Conservation (phyloP, 2,888 invertebrate genomes). For the Tipula confusa region DNA sequence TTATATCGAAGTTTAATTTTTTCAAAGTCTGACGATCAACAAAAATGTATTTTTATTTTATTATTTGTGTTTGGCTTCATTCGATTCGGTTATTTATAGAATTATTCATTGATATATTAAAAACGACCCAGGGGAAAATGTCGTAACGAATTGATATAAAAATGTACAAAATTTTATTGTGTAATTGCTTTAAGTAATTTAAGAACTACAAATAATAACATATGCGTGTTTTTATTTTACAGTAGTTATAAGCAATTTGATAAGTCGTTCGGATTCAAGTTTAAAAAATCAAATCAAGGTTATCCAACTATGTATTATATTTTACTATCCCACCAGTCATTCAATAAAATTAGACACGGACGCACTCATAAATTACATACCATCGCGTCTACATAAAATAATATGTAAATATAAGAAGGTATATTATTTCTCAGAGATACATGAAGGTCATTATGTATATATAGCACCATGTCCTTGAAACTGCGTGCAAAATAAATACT, state of each 20-base stretch:
- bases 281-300: not conserved
- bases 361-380: not conserved
- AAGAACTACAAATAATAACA: not conserved
- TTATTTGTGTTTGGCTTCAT: not conserved
- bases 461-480: not conserved
- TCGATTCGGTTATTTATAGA: not conserved
- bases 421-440: not conserved
- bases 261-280: too few species aligned
- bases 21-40: not conserved
- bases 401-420: not conserved
- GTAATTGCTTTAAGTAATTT: not conserved
- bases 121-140: not conserved
- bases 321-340: not conserved
- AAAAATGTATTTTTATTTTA: too few species aligned
- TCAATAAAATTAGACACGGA: not conserved
- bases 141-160: not conserved
- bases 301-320: not conserved
- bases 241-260: too few species aligned
- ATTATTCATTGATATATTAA: not conserved
- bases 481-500: not conserved
- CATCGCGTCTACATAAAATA: not conserved
- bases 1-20: not conserved
- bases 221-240: not conserved
- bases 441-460: not conserved
- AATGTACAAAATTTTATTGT: not conserved